phyloP scores from a whole-genome alignment of 2,797 vertebrate genomes.

The Calcarius lapponicus region DNA sequence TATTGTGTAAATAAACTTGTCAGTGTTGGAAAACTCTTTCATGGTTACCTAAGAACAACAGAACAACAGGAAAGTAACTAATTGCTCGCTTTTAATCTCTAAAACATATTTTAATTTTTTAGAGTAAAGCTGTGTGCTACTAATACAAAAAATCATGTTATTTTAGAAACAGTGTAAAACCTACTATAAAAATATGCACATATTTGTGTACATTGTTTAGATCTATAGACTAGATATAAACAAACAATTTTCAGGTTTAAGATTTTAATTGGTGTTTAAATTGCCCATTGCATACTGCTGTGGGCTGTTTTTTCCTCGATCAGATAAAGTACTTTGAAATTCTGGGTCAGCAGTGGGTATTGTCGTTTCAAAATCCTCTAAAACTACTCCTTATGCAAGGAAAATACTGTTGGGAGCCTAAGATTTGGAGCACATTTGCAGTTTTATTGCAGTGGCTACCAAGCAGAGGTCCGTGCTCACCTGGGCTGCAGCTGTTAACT shows the following conservation, averaged over 20 bases:
- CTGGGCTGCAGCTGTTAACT: not conserved
- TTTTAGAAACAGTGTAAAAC: not conserved
- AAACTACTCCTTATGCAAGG: not conserved
- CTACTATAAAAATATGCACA: fast-evolving
- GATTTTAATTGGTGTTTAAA: not conserved
- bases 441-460: not conserved
- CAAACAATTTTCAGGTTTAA: not conserved
- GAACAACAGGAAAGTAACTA: not conserved
- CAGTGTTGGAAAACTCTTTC: not conserved
- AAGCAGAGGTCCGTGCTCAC: not conserved
- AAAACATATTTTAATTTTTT: not conserved
- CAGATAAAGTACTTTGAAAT: not conserved
- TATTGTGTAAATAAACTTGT: not conserved
- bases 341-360: not conserved
- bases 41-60: not conserved
- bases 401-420: not conserved
- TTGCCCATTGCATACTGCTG: not conserved
- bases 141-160: not conserved
- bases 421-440: not conserved
- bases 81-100: not conserved
- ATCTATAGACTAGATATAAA: not conserved
- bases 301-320: not conserved
- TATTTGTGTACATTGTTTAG: not conserved
- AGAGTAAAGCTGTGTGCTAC: not conserved
- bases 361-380: not conserved